Base-by-base conservation (phyloP, 2,797 vertebrate species). In the Cetoscarus ocellatus region DNA sequence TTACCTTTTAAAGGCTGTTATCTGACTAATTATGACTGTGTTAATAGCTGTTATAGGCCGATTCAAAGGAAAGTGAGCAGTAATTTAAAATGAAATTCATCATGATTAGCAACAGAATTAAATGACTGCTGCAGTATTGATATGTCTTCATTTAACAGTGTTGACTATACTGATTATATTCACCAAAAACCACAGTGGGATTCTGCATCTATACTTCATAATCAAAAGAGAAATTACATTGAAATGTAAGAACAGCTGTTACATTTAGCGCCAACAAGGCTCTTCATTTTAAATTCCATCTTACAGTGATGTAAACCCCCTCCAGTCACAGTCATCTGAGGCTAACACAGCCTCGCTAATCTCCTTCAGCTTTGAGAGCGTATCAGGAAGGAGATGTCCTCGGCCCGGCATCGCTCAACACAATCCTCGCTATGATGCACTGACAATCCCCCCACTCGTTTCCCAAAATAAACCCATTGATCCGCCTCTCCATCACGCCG, bases 381-480 rank as follows among this genome's bases (percentile, higher is more conserved):
- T 76, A 84, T 80, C 55, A 77, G 55, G 67, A 80, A 76, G 80
- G 70, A 61, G 77, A 77, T 61, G 70, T 82, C 80, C 57, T 79
- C 82, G 39, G 83, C 63, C 65, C 48, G 72, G 65, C 83, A 64
- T 71, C 76, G 67, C 78, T 86, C 81, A 63, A 75, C 80, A 83
- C 80, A 82, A 69, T 70, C 71, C 80, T 5, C 62, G 51, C 66
- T 77, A 75, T 84, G 85, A 90, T 86, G 83, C 82, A 63, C 78
- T 73, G 84, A 86, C 87, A 83, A 86, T 74, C 79, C 83, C 66
- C 50, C 70, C 71, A 71, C 81, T 80, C 66, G 45, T 79, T 80
- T 89, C 82, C 89, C 67, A 89, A 92, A 91, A 92, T 91, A 93
- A 91, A 91, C 83, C 78, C 83, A 93, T 90, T 79, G 90, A 93